Percentiles rank a stretch among this genome's conserved stretches.
These are phyloP conservation scores for Drosophila sturtevanti DNA, from an alignment of 1,140 invertebrate genomes.

Conservation along the genomic window DNA sequence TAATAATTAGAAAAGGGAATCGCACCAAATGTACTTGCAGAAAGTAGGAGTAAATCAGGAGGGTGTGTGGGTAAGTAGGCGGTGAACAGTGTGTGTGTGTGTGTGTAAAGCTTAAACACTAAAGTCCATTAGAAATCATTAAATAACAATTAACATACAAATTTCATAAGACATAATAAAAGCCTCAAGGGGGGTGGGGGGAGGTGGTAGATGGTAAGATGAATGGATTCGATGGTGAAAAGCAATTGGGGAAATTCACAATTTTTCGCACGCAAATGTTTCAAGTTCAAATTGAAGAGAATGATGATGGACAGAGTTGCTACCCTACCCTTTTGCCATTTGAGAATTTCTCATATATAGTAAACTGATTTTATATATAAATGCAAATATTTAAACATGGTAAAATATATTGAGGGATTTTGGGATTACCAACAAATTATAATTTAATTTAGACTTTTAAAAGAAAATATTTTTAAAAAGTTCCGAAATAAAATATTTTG, in stretches of 20 bases:
- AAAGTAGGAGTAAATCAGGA: not conserved
- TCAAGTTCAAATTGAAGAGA: not conserved
- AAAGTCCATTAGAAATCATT: not conserved
- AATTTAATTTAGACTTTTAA: too few species aligned
- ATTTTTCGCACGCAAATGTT: constrained; percentile 4
- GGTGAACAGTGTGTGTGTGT: not conserved
- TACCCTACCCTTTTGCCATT: too few species aligned
- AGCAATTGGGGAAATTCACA: not conserved
- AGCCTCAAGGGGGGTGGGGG: too few species aligned
- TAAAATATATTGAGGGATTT: too few species aligned
- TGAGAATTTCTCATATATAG: too few species aligned
- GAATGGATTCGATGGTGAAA: not conserved
- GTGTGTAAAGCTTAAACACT: not conserved
- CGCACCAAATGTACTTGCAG: constrained; percentile 49
- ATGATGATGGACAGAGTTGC: not conserved
- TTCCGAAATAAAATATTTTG: too few species aligned
- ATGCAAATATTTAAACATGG: too few species aligned
- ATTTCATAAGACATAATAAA: too few species aligned
- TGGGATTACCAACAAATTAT: too few species aligned
- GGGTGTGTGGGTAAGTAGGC: constrained; percentile 1
- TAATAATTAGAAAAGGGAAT: constrained; percentile 37
- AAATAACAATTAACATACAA: not conserved
- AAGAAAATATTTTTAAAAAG: too few species aligned
- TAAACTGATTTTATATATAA: too few species aligned
- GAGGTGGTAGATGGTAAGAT: too few species aligned